A percentile compares a stretch with the other conserved stretches of the same genome.
phyloP scores from a whole-genome alignment of 2,888 invertebrate species.

The Anagyrus pseudococci region DNA sequence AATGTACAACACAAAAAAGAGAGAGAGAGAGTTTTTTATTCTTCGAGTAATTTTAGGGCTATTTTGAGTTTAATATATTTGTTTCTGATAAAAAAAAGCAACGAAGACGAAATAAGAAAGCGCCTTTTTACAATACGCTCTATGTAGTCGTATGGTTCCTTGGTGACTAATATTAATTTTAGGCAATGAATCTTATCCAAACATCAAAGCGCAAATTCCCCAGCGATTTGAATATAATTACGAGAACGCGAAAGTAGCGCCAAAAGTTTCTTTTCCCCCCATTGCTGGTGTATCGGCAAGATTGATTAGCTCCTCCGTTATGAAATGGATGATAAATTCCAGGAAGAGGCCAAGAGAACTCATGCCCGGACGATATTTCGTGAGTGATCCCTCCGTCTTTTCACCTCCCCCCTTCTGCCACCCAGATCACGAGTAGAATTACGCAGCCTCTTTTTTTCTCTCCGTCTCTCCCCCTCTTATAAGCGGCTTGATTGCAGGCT shows the following conservation, averaged over 20 bases:
- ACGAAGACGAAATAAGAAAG: no score
- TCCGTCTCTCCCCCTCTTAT: no score
- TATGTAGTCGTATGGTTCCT: no score
- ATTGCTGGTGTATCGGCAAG: slow-evolving; percentile 13
- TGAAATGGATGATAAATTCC: slow-evolving; percentile 36
- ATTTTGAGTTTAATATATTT: no score
- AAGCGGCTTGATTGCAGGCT: slow-evolving; percentile 52
- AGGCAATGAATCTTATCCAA: not conserved
- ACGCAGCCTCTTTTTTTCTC: no score
- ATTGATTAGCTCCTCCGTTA: slow-evolving; percentile 31
- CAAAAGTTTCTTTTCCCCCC: slow-evolving; percentile 8
- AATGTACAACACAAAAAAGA: no score
- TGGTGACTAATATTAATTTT: not conserved
- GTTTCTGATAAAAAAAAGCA: no score
- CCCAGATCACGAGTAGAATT: no score
- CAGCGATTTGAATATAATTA: slow-evolving; percentile 35
- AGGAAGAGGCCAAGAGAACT: slow-evolving; percentile 28
- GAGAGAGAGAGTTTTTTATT: no score
- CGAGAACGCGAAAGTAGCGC: slow-evolving; percentile 15
- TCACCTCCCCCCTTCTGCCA: no score
- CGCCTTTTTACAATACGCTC: no score
- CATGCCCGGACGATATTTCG: slow-evolving; percentile 35
- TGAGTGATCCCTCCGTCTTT: slow-evolving; percentile 35
- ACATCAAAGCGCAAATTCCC: not conserved
- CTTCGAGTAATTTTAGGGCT: no score